Base-by-base conservation (phyloP, 1,140 invertebrate genomes). In the Pseudomyrmex concolor region DNA sequence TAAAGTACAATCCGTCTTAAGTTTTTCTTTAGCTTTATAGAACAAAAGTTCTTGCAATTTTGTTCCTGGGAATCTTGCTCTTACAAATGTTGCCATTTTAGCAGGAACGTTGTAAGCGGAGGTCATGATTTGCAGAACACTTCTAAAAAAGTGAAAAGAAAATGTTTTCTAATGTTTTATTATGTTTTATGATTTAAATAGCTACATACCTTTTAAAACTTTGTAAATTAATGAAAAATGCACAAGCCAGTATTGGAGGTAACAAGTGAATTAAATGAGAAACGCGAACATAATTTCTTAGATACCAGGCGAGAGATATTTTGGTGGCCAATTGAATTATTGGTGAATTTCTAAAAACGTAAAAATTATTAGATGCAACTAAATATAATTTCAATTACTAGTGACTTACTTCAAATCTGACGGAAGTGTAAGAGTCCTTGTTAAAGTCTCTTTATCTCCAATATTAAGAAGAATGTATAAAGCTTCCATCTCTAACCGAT, bases 391-490 rank as follows among this genome's bases (percentile, higher is more conserved):
- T 59, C 7, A 50, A 76, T 78, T 59, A 70, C 1, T 59, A 43
- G 5, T 0, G 63, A 45, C 10, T 25, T 89, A 94, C 94, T 90
- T 93, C 66, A 93, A 91, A 83, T 86, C 71, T 62, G 74, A 10
- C 7, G 92, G 84, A 43, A 95, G 87, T 2, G 25, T 92, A 68
- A 96, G 84, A 87, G 93, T 94, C 87, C 95, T 94, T 67, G 84
- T 90, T 60, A 96, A 89, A 34, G 94, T 94, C 66, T 93, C 92
- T 0, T 87, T n/a, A 91, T 96, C 92, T 55, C 95, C 94, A 81
- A 96, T 92, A 92, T 96, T 95, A 74, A 95, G 93, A 50, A 96
- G 88, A 73, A 96, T 91, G 88, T 96, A 96, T 12, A 96, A 88
- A 60, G 94, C 93, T 90, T 96, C 96, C 91, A 95, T 94, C 82